Conservation (phyloP, 2,888 invertebrate species). For the Rutpela maculata region DNA sequence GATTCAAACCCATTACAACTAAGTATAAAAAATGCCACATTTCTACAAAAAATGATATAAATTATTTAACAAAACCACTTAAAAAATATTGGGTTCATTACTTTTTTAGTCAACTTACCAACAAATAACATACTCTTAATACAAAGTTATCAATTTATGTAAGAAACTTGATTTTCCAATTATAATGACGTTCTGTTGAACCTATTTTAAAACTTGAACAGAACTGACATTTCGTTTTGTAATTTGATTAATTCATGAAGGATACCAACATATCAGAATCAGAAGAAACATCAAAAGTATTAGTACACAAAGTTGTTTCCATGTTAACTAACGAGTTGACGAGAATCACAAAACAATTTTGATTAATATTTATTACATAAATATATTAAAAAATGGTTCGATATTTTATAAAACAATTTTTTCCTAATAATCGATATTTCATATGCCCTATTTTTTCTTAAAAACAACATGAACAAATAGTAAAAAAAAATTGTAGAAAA, state of each 20-base stretch:
- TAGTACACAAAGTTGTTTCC: slow-evolving; percentile 43
- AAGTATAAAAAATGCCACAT: too few relatives aligned
- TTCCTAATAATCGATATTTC: too few relatives aligned
- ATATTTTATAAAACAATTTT: too few relatives aligned
- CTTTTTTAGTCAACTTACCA: neutral
- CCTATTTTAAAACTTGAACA: slow-evolving; percentile 39
- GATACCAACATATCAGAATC: slow-evolving; percentile 45
- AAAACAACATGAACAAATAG: too few relatives aligned
- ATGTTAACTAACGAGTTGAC: neutral
- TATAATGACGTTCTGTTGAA: slow-evolving; percentile 47
- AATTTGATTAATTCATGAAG: slow-evolving; percentile 60
- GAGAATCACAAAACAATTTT: neutral
- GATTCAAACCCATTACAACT: too few relatives aligned
- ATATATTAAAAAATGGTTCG: too few relatives aligned
- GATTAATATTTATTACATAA: neutral
- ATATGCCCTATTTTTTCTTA: too few relatives aligned
- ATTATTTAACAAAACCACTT: slow-evolving; percentile 3
- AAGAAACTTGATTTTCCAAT: slow-evolving; percentile 50
- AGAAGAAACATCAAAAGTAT: slow-evolving; percentile 47
- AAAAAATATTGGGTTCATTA: neutral
- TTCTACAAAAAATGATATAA: neutral
- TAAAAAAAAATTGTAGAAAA: too few relatives aligned
- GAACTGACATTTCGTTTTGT: slow-evolving; percentile 50
- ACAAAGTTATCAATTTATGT: neutral
- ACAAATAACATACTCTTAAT: neutral